Evolutionary conservation across 37 sponge, comb jelly and placozoan genomes (phyloP).

Genomic region (Halisarca cf. caerulea): DNA sequence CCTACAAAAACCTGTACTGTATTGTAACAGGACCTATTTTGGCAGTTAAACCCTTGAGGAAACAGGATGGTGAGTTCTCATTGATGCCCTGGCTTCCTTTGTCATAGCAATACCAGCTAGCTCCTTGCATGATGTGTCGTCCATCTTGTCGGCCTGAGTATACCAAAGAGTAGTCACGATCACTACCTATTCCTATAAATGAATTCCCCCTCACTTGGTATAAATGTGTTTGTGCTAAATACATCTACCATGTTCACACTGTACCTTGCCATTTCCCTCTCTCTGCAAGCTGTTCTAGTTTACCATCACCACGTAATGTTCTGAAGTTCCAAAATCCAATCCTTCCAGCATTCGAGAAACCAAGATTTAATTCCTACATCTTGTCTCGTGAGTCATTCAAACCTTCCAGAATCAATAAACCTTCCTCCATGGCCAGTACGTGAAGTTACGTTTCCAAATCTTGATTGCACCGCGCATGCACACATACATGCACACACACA

Average conservation of each 20-base stretch:
- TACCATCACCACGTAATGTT: background rate
- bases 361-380: no score
- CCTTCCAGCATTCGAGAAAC: no score
- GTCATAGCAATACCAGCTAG: background rate
- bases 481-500: background rate
- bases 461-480: no score
- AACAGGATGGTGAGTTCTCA: background rate
- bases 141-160: background rate
- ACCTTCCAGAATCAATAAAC: no score
- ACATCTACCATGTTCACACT: background rate
- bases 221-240: background rate
- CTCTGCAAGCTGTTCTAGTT: no score
- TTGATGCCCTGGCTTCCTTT: background rate
- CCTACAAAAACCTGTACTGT: background rate
- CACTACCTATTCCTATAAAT: background rate
- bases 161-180: background rate
- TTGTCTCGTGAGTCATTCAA: no score
- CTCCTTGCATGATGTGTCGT: background rate
- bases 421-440: no score
- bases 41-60: constrained; percentile 2
- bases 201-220: constrained; percentile 1
- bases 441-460: no score
- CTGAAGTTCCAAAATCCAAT: background rate
- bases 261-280: background rate
- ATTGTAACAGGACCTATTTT: background rate